These are phyloP conservation scores for Nemapogon koenigi DNA, from an alignment of 2,888 invertebrate species.

Conservation along the genomic window DNA sequence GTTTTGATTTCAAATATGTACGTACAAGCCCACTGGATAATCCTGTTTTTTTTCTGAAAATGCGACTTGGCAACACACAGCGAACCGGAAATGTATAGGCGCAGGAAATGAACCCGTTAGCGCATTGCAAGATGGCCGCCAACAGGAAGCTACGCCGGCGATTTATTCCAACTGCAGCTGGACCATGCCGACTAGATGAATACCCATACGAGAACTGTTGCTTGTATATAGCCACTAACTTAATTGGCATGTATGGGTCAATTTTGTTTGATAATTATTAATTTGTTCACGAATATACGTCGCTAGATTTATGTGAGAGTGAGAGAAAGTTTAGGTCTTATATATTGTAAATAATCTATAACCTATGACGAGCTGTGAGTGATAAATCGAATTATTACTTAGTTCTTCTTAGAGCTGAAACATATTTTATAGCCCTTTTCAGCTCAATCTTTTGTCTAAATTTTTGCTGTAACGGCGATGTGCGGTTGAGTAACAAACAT, in stretches of 20 bases:
- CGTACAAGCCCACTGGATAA: no score
- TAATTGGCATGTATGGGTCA: constrained; percentile 1
- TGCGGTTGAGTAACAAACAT: no score
- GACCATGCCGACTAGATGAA: constrained; percentile 21
- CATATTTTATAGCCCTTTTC: no score
- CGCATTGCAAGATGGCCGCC: constrained; percentile 54
- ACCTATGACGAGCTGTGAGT: no score
- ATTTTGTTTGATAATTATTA: constrained; percentile 4
- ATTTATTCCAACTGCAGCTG: constrained; percentile 40
- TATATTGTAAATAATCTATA: no score
- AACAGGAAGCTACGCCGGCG: constrained; percentile 32
- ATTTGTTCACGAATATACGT: constrained; percentile 8
- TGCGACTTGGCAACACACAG: constrained; percentile 50
- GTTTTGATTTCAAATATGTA: no score
- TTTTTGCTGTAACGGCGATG: no score
- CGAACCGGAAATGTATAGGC: constrained; percentile 58
- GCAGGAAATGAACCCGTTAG: constrained; percentile 63
- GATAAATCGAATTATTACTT: no score
- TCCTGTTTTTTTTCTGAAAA: constrained; percentile 22
- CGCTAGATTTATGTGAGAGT: no score
- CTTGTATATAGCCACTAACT: constrained; percentile 19
- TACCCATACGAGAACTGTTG: constrained; percentile 5
- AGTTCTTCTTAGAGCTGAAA: no score
- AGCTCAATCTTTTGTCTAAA: no score
- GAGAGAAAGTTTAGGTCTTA: no score